Evolutionary conservation across 1,140 invertebrate species (phyloP).

Genomic region (Hylaeus volcanicus): DNA sequence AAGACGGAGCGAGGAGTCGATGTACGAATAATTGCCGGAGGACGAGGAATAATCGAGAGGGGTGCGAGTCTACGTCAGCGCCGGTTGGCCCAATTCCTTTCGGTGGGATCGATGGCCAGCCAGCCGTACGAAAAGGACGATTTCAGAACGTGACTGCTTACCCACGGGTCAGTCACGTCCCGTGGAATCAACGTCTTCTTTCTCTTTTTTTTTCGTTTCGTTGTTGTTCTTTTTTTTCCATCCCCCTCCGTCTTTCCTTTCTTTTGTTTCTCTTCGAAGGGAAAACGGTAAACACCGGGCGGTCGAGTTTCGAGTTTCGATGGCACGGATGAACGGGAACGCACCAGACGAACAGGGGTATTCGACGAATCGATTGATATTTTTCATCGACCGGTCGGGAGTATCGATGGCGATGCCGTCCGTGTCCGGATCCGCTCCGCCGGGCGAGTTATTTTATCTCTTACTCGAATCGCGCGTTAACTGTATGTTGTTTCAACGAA

Average conservation of each 20-base stretch:
- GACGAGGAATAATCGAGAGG: slow-evolving; percentile 66
- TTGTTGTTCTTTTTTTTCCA: too few relatives aligned
- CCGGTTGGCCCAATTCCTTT: slow-evolving; percentile 73
- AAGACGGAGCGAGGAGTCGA: slow-evolving; percentile 42
- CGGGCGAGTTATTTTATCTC: slow-evolving; percentile 24
- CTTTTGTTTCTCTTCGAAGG: neutral
- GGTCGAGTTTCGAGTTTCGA: neutral
- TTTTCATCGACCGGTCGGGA: slow-evolving; percentile 18
- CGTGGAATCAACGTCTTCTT: slow-evolving; percentile 22
- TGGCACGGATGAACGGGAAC: neutral
- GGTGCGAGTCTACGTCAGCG: slow-evolving; percentile 69
- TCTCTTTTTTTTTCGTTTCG: neutral
- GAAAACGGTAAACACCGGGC: slow-evolving; percentile 17
- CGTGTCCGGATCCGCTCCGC: neutral
- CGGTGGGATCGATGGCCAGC: slow-evolving; percentile 71
- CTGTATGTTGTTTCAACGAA: slow-evolving; percentile 2
- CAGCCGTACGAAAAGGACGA: slow-evolving; percentile 35
- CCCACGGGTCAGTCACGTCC: slow-evolving; percentile 17
- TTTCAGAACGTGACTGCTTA: slow-evolving; percentile 18
- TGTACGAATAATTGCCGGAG: slow-evolving; percentile 70
- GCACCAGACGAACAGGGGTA: too few relatives aligned
- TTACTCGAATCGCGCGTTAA: neutral
- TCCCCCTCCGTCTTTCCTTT: neutral
- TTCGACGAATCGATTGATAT: slow-evolving; percentile 17
- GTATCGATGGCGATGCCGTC: slow-evolving; percentile 13